These are phyloP conservation scores for Halichoerus grypus DNA, from an alignment of 2,113 vertebrate genomes.

Conservation along the genomic window DNA sequence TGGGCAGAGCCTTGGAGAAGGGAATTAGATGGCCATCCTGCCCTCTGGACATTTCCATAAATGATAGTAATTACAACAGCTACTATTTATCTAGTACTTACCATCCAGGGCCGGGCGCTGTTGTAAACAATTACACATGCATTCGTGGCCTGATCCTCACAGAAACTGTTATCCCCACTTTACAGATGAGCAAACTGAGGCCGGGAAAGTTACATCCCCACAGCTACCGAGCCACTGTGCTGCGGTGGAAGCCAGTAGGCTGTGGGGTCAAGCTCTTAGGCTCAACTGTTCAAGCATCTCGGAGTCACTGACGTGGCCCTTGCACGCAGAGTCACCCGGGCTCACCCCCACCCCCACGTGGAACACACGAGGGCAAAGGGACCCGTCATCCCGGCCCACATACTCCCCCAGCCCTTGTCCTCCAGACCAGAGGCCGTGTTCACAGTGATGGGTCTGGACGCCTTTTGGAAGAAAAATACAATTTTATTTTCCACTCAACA, in stretches of 20 bases:
- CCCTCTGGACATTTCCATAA: background rate
- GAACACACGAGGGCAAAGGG: background rate
- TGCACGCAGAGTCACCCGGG: background rate
- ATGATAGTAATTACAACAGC: background rate
- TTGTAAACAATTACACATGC: background rate
- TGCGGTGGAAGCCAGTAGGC: background rate
- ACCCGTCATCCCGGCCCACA: background rate
- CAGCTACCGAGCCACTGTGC: background rate
- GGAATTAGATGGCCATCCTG: background rate
- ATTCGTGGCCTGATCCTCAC: background rate
- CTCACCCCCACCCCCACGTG: background rate
- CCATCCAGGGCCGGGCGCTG: background rate
- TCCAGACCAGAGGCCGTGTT: conserved; percentile 12
- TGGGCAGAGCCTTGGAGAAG: background rate
- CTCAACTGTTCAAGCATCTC: background rate
- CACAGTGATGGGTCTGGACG: background rate
- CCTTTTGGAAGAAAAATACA: conserved; percentile 71
- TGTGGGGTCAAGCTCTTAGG: background rate
- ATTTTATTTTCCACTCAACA: conserved; percentile 76
- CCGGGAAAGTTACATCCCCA: background rate
- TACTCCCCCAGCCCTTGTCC: background rate
- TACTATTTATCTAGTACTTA: background rate
- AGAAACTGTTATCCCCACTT: background rate
- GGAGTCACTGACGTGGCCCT: background rate
- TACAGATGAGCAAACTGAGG: background rate